Base-by-base conservation (phyloP, 1,140 invertebrate genomes). In the Drosophila truncata region DNA sequence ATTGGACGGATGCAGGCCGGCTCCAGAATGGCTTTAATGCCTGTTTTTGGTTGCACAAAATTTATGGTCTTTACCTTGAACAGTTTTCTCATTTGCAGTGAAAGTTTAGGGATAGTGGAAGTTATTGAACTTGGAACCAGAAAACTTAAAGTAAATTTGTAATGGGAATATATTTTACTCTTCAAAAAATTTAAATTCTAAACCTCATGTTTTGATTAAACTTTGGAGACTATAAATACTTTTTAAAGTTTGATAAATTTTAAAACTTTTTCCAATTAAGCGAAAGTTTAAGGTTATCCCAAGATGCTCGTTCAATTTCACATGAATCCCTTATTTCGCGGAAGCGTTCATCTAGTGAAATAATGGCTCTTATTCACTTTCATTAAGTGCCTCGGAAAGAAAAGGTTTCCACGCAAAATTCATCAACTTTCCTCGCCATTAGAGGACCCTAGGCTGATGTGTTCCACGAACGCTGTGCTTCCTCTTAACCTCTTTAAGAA, bases 401-500 rank as follows among this genome's bases (percentile, higher is more conserved):
- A 50, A 39, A 27, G 42, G 33, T 39, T 64, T 0, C 27, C 20
- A 29, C 66, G 35, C 27, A 18, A 52, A 41, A 69, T 69, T 69
- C 50, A 72, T 59, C 41, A 72, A 33, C 33, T 72, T 71, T 70
- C 11, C 47, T 44, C n/a, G 37, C 39, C 31, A 67, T 69, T 72
- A 69, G 37, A 39, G 13, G 23, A n/a, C 1, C 44, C 64, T 8
- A 9, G 11, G 4, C 9, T 57, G 27, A 57, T 57, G 16, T 14
- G 18, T 69, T 47, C 47, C 25, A 10, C 18, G 27, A 60, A 42
- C 18, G 14, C 7, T 25, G 25, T 46, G 18, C 10, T 14, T 11
- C 16, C 44, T 41, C 60, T 71, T 59, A 39, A 72, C 66, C 42
- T 47, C 67, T 72, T 72, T 60, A 72, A 72, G 35, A n/a, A 55